phyloP scores from a whole-genome alignment of 2,113 vertebrate species.

The Chrysochloris asiatica region DNA sequence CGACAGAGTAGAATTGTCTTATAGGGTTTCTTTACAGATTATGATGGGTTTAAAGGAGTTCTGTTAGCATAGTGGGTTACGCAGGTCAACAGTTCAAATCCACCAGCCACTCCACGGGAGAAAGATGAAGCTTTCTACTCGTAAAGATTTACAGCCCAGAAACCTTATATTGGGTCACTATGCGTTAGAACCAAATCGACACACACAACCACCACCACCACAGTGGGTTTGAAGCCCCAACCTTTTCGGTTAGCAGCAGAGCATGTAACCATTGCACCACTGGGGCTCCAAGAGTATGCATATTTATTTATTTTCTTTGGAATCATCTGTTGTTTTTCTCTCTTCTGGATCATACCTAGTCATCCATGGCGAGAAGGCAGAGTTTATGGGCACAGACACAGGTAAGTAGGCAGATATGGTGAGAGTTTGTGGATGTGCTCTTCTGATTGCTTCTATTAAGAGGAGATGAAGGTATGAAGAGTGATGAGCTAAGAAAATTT shows the following conservation, averaged over 20 bases:
- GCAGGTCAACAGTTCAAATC: too few species aligned
- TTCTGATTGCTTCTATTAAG: constrained; percentile 13
- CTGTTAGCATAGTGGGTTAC: too few species aligned
- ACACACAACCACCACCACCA: too few species aligned
- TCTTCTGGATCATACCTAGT: background rate
- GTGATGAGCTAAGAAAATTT: background rate
- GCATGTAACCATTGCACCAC: background rate
- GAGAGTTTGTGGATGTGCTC: background rate
- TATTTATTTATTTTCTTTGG: background rate
- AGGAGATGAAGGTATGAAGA: background rate
- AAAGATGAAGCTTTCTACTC: too few species aligned
- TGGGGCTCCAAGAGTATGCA: background rate
- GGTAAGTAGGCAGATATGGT: background rate
- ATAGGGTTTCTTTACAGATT: background rate
- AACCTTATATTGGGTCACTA: too few species aligned
- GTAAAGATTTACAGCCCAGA: too few species aligned
- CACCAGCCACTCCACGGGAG: too few species aligned
- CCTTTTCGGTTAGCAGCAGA: background rate
- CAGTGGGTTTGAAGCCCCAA: background rate
- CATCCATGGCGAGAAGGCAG: background rate
- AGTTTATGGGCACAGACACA: background rate
- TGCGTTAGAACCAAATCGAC: too few species aligned
- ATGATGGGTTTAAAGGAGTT: background rate
- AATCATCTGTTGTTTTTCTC: background rate
- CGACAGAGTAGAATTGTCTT: background rate